Percentiles rank a stretch among this genome's conserved stretches.
These are phyloP conservation scores for Diachrysia chrysitis DNA, from an alignment of 2,888 invertebrate species.

Conservation along the genomic window DNA sequence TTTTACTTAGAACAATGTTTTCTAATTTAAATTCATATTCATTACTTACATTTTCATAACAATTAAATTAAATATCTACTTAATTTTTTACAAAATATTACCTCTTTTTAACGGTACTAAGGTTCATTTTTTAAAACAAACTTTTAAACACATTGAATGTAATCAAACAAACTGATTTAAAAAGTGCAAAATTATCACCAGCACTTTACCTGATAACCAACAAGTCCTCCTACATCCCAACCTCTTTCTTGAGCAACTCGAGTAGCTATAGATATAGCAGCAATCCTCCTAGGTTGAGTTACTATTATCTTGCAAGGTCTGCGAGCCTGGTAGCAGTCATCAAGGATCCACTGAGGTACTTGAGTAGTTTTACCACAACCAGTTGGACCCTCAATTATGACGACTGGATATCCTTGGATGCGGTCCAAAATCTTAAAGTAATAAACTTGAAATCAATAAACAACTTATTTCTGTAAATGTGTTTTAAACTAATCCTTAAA, in stretches of 20 bases:
- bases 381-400: slow-evolving; percentile 97
- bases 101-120: too few species aligned
- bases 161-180: too few species aligned
- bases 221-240: slow-evolving; percentile 94
- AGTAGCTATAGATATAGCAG: slow-evolving; percentile 96
- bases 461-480: background rate
- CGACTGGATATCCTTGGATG: slow-evolving; percentile 92
- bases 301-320: slow-evolving; percentile 95
- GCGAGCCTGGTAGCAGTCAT: slow-evolving; percentile 91
- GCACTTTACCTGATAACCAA: slow-evolving; percentile 95
- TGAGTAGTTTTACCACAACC: slow-evolving; percentile 98
- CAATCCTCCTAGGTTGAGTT: slow-evolving; percentile 98
- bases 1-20: background rate
- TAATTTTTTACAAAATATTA: too few species aligned
- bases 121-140: too few species aligned
- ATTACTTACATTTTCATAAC: too few species aligned
- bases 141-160: too few species aligned
- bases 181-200: too few species aligned
- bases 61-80: too few species aligned
- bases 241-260: slow-evolving; percentile 95
- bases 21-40: background rate
- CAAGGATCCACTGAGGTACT: slow-evolving; percentile 97
- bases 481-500: too few species aligned
- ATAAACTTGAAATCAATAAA: background rate
- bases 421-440: slow-evolving; percentile 90